phyloP scores from a whole-genome alignment of 2,888 invertebrate genomes.

The Autographa pulchrina region DNA sequence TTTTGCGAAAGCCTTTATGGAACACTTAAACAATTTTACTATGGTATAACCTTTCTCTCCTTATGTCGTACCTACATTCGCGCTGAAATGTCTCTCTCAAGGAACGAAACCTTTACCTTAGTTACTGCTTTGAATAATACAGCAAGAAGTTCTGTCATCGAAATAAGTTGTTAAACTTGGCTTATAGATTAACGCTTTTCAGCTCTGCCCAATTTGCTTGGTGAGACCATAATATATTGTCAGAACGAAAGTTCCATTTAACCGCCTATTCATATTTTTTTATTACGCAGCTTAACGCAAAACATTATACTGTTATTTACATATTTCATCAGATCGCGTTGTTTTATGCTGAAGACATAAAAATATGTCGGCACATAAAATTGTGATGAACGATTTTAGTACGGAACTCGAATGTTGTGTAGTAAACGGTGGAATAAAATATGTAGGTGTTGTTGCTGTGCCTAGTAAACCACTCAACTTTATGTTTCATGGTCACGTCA shows the following conservation, averaged over 20 bases:
- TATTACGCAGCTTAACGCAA: conserved; percentile 9
- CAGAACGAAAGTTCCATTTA: conserved; percentile 29
- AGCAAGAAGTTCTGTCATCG: conserved; percentile 17
- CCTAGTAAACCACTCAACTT: conserved; percentile 32
- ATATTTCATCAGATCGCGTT: conserved; percentile 41
- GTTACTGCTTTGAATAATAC: conserved; percentile 18
- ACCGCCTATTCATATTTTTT: conserved; percentile 35
- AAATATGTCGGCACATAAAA: conserved; percentile 43
- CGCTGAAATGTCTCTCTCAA: conserved; percentile 24
- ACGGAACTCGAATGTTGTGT: conserved; percentile 14
- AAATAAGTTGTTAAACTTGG: conserved; percentile 18
- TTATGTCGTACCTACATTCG: conserved; percentile 20
- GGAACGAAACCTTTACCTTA: conserved; percentile 15
- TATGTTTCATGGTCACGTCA: conserved; percentile 54
- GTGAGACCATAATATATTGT: conserved; percentile 44
- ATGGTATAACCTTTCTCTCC: conserved; percentile 27
- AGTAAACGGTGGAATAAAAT: conserved; percentile 29
- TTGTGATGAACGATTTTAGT: conserved; percentile 48
- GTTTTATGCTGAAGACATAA: conserved; percentile 50
- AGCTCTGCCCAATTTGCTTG: conserved; percentile 31
- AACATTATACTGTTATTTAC: conserved; percentile 14
- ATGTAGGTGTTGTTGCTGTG: conserved; percentile 46
- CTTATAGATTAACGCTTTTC: conserved; percentile 19
- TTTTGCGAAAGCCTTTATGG: conserved; percentile 52
- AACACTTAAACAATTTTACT: conserved; percentile 53